These are phyloP conservation scores for Stigmatopora argus DNA, from an alignment of 2,113 vertebrate species.

Conservation along the genomic window DNA sequence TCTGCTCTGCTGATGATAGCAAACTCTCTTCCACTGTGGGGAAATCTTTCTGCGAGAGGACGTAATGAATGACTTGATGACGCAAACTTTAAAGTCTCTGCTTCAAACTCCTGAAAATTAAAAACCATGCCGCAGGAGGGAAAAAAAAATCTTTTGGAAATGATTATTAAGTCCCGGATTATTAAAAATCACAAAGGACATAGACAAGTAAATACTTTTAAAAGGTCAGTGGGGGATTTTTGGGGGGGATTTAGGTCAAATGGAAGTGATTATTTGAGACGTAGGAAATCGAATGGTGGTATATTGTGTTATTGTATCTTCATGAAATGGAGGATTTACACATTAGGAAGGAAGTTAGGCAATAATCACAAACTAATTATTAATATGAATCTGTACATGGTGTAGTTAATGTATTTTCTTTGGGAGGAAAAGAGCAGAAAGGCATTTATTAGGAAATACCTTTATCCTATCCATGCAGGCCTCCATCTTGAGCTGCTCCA, in stretches of 20 bases:
- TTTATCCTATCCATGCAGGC: conserved; percentile 97
- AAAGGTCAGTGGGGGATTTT: not conserved
- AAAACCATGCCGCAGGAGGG: conserved; percentile 11
- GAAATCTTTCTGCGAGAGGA: conserved; percentile 37
- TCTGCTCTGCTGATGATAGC: conserved; percentile 34
- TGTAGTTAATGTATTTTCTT: too few relatives aligned
- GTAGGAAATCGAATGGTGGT: too few relatives aligned
- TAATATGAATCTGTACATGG: too few relatives aligned
- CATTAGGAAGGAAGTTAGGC: too few relatives aligned
- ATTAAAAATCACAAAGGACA: conserved; percentile 5
- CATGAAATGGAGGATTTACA: too few relatives aligned
- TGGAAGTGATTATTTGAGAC: not conserved
- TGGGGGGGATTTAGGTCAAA: not conserved
- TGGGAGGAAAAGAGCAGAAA: not conserved
- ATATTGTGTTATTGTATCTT: too few relatives aligned
- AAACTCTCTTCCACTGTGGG: conserved; percentile 27
- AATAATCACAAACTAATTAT: too few relatives aligned
- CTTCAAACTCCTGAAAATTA: conserved; percentile 7
- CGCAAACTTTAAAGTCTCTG: conserved; percentile 17
- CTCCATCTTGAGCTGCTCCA: conserved; percentile 98
- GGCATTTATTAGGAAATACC: conserved; percentile 59
- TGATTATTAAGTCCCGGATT: not conserved
- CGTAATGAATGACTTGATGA: conserved; percentile 33
- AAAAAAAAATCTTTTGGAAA: not conserved
- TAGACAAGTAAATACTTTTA: conserved; percentile 27